Evolutionary conservation across 2,797 vertebrate genomes (phyloP), one percentile per base, ranked within the genome.

Genomic region (Gymnothorax reevesii): DNA sequence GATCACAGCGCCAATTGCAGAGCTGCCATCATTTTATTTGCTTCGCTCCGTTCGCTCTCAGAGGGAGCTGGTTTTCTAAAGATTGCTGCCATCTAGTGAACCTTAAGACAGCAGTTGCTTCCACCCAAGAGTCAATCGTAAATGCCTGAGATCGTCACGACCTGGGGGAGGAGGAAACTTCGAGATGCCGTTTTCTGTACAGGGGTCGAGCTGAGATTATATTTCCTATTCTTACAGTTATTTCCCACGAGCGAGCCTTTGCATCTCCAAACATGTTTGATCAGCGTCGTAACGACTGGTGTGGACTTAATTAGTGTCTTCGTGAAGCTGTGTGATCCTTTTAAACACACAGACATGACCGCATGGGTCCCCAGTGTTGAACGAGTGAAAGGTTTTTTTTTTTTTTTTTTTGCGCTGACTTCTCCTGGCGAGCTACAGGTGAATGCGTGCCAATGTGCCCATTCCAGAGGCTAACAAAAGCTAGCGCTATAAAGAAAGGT

Each of bases 11-110:
- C 22, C 7, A 54, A 79, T 13, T 83, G 9, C 49, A 54, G 3
- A 2, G 49, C 52, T 80, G 8, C 22, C 8, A n/a, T 20, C 5
- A 55, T 8, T 17, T 54, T 52, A 22, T 80, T 9, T 79, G 15
- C 52, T 8, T 10, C 10, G 20, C 54, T 80, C 4, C 52, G 55
- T 54, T 54, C n/a, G 77, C 49, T 80, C 52, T 54, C 52, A 33
- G 42, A 57, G 69, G n/a, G 42, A 8, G 42, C 49, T 62, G 80
- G 86, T 87, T 89, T 59, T 91, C 87, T 92, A 91, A 90, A 89
- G 82, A 92, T 86, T 95, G 94, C 95, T 96, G 95, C 95, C 95
- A 93, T 90, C 95, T 96, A 94, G 95, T 95, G 95, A 93, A 91
- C 42, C 87, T 88, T 57, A 52, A 57, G 60, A 75, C 86, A 88